Evolutionary conservation across 92 coral and sea anemone genomes (phyloP), one percentile per base, ranked within the genome.

Genomic region (Desmophyllum pertusum): DNA sequence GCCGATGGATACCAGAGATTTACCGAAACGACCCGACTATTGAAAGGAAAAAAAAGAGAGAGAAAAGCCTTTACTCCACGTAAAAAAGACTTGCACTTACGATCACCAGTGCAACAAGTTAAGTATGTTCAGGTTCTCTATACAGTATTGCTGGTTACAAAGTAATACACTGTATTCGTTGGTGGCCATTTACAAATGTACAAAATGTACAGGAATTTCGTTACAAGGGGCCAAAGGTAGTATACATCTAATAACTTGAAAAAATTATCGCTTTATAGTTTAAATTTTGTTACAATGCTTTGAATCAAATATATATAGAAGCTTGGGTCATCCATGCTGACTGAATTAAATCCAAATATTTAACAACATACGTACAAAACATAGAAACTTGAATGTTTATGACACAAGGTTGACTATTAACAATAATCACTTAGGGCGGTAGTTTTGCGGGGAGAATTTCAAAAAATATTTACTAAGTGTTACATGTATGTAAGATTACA

Each of bases 131-230:
- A 82, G 79, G 61, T 40, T 72, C 33, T 72, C 43, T 83, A 69
- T 74, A 84, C 85, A 84, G 83, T 73, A 37, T n/a, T 1, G 50
- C 66, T 37, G 84, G 77, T 89, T 46, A 72, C 65, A 76, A 77
- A 50, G 88, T 43, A 84, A 73, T 79, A 66, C 46, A 79, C 75
- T 70, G 84, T 63, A 37, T 52, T 79, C 75, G 72, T 40, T 33
- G 59, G 29, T 31, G 86, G 50, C 77, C 83, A 84, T 89, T 89
- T 89, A 89, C 92, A 89, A 89, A 84, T 89, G 89, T 88, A 88
- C 91, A 88, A 40, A 88, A 88, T 88, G 91, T 89, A 89, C 92
- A 89, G 73, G 86, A 38, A 51, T 55, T 82, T 82, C 57, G 67
- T 82, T 82, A 82, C 85, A 82, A 37, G 27, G 52, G 79, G 53